Conservation (phyloP, 2,888 invertebrate species). For the Dynastes hyllus region DNA sequence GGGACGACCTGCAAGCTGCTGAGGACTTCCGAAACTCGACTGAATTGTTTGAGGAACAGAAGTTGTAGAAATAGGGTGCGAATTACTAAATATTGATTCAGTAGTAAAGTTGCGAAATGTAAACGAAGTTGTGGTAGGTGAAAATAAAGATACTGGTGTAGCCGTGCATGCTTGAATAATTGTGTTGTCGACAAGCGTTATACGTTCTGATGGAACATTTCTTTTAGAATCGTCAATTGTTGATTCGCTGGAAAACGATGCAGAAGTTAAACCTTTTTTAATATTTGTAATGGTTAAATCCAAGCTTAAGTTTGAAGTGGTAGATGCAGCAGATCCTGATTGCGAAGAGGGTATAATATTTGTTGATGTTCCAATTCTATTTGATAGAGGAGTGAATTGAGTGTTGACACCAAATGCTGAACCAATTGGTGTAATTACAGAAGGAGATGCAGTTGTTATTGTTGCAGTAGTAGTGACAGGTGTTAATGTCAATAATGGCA, state of each 20-base stretch:
- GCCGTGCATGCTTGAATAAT: not conserved
- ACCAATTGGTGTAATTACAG: slow-evolving; percentile 46
- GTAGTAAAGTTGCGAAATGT: slow-evolving; percentile 12
- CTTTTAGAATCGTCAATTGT: slow-evolving; percentile 45
- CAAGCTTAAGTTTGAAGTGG: slow-evolving; percentile 20
- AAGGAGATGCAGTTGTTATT: slow-evolving; percentile 23
- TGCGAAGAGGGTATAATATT: slow-evolving; percentile 40
- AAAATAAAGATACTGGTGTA: slow-evolving; percentile 37
- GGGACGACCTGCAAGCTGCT: not conserved
- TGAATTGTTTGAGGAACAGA: not conserved
- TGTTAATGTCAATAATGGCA: not conserved
- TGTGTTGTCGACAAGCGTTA: slow-evolving; percentile 55
- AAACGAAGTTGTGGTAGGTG: slow-evolving; percentile 10
- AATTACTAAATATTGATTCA: not conserved
- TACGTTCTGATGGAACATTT: slow-evolving; percentile 36
- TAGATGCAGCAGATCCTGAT: not conserved
- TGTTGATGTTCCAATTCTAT: slow-evolving; percentile 30
- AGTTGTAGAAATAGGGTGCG: not conserved
- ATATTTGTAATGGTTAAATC: slow-evolving; percentile 48
- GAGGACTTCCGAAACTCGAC: not conserved
- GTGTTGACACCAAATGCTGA: not conserved
- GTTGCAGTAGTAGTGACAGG: not conserved
- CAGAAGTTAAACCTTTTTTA: slow-evolving; percentile 37
- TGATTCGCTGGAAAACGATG: slow-evolving; percentile 41
- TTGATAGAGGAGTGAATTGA: slow-evolving; percentile 13